Evolutionary conservation across 2,888 invertebrate species (phyloP).

Genomic region (Chesias legatella): DNA sequence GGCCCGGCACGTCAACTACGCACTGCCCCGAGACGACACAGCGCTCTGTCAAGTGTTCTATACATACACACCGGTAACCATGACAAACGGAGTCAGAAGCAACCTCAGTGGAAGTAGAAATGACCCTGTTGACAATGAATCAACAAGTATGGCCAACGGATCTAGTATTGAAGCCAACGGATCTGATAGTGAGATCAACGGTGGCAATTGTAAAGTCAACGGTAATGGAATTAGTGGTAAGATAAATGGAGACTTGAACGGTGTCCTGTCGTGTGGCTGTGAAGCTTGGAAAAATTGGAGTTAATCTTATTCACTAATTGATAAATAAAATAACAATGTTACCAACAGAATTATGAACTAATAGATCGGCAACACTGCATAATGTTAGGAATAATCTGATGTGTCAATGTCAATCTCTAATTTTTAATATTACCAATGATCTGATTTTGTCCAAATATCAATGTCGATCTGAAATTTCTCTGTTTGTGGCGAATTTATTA

Average conservation of each 20-base stretch:
- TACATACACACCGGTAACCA: conserved; percentile 60
- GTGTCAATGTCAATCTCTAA: too few species aligned
- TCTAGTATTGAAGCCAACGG: background rate
- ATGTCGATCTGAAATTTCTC: conserved; percentile 21
- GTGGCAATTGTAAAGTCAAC: conserved; percentile 7
- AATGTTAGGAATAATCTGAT: too few species aligned
- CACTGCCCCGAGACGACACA: conserved; percentile 85
- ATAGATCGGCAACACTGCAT: too few species aligned
- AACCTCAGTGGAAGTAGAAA: conserved; percentile 32
- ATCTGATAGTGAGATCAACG: background rate
- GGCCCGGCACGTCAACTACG: conserved; percentile 83
- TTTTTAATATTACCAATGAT: conserved; percentile 6
- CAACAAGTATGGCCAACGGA: background rate
- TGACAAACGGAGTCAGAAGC: conserved; percentile 29
- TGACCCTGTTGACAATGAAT: too few species aligned
- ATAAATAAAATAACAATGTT: background rate
- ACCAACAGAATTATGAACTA: too few species aligned
- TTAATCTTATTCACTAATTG: conserved; percentile 21
- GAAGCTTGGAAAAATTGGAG: conserved; percentile 42
- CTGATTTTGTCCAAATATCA: conserved; percentile 20
- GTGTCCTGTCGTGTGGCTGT: conserved; percentile 39
- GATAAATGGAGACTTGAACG: conserved; percentile 9
- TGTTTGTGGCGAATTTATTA: background rate
- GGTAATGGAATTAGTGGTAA: conserved; percentile 5
- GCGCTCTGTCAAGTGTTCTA: conserved; percentile 85